Conservation (phyloP, 2,797 vertebrate species). For the Kryptolebias ocellatus region DNA sequence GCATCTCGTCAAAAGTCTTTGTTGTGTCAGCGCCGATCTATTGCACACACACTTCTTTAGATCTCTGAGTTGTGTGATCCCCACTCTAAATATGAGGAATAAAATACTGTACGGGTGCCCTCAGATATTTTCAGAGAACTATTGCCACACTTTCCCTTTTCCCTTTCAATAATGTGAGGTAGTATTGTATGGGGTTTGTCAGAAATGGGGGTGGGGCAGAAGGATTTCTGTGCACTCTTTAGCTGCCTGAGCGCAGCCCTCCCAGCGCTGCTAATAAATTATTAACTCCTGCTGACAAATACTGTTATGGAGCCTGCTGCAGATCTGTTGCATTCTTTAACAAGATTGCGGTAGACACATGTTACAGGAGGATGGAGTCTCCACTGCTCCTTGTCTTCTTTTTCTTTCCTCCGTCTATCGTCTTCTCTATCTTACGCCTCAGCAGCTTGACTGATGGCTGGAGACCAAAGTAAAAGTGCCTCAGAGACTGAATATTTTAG, state of each 20-base stretch:
- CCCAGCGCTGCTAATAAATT: slow-evolving; percentile 85
- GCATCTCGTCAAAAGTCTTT: slow-evolving; percentile 57
- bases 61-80: slow-evolving; percentile 54
- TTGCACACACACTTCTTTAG: slow-evolving; percentile 46
- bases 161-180: slow-evolving; percentile 71
- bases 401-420: slow-evolving; percentile 60
- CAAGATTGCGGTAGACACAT: slow-evolving; percentile 98
- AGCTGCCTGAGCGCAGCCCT: slow-evolving; percentile 79
- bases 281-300: slow-evolving; percentile 89
- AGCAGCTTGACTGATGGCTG: slow-evolving; percentile 98
- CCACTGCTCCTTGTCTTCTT: slow-evolving; percentile 68
- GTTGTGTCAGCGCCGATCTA: slow-evolving; percentile 52
- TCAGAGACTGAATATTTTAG: slow-evolving; percentile 97
- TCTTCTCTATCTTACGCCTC: slow-evolving; percentile 86
- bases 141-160: slow-evolving; percentile 68
- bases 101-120: slow-evolving; percentile 56
- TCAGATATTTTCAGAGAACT: slow-evolving; percentile 74
- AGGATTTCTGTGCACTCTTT: slow-evolving; percentile 74
- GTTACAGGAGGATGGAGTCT: slow-evolving; percentile 94
- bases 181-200: slow-evolving; percentile 74
- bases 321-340: slow-evolving; percentile 93
- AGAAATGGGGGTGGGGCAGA: slow-evolving; percentile 69
- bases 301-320: slow-evolving; percentile 84
- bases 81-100: slow-evolving; percentile 52
- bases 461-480: slow-evolving; percentile 94